Conservation (phyloP, 2,797 vertebrate genomes). For the Phyllotis vaccarum region DNA sequence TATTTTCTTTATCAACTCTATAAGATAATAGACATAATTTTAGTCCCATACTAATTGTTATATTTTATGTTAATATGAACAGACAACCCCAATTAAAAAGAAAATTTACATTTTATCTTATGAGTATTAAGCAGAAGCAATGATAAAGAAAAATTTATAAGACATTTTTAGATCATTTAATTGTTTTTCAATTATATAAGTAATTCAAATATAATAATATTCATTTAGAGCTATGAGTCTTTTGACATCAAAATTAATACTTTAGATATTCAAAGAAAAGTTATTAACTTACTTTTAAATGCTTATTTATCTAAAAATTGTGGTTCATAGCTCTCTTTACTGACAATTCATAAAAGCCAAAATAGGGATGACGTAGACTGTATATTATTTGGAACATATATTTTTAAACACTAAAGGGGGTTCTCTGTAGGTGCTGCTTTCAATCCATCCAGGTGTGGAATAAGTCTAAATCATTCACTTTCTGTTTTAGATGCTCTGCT, state of each 20-base stretch:
- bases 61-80: neutral
- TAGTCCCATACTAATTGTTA: neutral
- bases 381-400: neutral
- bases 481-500: neutral
- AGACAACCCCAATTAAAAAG: neutral
- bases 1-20: neutral
- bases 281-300: neutral
- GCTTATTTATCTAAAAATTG: neutral
- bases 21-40: neutral
- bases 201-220: neutral
- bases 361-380: neutral
- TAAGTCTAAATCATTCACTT: neutral
- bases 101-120: neutral
- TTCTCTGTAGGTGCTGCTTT: neutral
- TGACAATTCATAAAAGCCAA: neutral
- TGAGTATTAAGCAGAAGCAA: neutral
- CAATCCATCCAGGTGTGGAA: neutral
- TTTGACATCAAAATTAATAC: neutral
- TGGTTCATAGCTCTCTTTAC: neutral
- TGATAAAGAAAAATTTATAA: neutral
- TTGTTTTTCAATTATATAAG: neutral
- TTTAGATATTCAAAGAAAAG: slow-evolving; percentile 39
- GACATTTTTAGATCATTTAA: neutral
- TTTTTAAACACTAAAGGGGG: neutral
- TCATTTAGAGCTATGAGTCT: neutral